These are phyloP conservation scores for Rotaria macrura DNA, from an alignment of 2,888 invertebrate species.

Conservation along the genomic window DNA sequence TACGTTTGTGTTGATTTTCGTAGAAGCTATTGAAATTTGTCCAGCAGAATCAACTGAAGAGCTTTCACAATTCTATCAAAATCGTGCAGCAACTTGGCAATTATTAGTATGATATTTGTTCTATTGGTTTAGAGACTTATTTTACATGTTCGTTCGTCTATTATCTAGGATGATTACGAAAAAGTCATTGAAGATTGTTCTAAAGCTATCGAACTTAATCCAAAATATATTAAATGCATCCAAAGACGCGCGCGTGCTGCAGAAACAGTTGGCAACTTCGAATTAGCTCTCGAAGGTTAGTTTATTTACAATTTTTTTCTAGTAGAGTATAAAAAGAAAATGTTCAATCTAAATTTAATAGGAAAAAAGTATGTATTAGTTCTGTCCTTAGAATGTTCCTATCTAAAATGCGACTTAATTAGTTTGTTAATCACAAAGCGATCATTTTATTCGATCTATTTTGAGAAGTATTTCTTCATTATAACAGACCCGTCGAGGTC, in stretches of 20 bases:
- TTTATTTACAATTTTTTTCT: not conserved
- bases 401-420: no score
- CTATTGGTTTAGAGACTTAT: not conserved
- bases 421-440: no score
- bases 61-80: slow-evolving; percentile 82
- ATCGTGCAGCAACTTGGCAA: slow-evolving; percentile 89
- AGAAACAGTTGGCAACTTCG: slow-evolving; percentile 68
- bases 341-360: no score
- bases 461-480: no score
- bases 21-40: slow-evolving; percentile 51
- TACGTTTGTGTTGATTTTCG: not conserved
- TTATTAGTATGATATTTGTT: slow-evolving; percentile 58
- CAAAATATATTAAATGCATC: slow-evolving; percentile 75
- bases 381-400: no score
- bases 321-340: no score
- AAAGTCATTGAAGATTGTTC: slow-evolving; percentile 76
- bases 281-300: slow-evolving; percentile 64
- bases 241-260: slow-evolving; percentile 59
- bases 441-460: no score
- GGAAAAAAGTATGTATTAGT: no score
- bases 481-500: no score
- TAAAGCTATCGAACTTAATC: slow-evolving; percentile 70
- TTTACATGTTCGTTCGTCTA: not conserved
- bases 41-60: slow-evolving; percentile 59
- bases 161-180: slow-evolving; percentile 60